Percentiles rank a stretch among this genome's conserved stretches.
phyloP scores from a whole-genome alignment of 2,888 invertebrate genomes.

The Acholoe squamosa region DNA sequence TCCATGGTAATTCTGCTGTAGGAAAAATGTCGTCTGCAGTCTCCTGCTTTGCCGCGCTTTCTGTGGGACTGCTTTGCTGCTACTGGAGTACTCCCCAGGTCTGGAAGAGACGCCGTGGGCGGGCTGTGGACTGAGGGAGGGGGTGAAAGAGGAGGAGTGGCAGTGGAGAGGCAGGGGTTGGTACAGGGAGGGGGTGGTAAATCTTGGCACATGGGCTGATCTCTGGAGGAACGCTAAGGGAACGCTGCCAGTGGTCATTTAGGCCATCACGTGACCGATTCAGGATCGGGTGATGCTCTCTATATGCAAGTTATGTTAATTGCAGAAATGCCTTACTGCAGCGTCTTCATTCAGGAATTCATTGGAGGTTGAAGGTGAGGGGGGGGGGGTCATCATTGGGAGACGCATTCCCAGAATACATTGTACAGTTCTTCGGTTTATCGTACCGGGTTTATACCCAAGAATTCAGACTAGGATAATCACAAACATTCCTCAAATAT shows the following conservation, averaged over 20 bases:
- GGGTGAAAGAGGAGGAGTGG: background rate
- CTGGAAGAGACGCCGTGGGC: background rate
- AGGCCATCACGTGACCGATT: slow-evolving; percentile 18
- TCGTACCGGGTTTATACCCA: too few relatives aligned
- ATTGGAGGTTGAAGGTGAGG: too few relatives aligned
- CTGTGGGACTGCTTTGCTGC: background rate
- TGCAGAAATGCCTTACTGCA: background rate
- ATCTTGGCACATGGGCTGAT: slow-evolving; percentile 19
- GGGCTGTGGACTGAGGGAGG: background rate
- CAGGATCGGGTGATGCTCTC: slow-evolving; percentile 49
- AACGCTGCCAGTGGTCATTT: slow-evolving; percentile 37
- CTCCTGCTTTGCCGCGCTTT: slow-evolving; percentile 18
- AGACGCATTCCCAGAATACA: too few relatives aligned
- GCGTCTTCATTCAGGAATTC: too few relatives aligned
- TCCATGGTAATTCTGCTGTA: background rate
- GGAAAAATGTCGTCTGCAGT: slow-evolving; percentile 13
- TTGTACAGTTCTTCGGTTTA: too few relatives aligned
- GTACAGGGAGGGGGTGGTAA: background rate
- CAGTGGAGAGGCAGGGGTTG: background rate
- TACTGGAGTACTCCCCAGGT: background rate
- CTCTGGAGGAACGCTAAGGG: slow-evolving; percentile 13
- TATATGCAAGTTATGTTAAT: slow-evolving; percentile 46
- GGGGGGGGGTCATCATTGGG: too few relatives aligned
- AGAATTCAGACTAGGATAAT: too few relatives aligned
- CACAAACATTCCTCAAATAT: too few relatives aligned